Base-by-base conservation (phyloP, 1,140 invertebrate genomes). In the Drosophila kepulauana region DNA sequence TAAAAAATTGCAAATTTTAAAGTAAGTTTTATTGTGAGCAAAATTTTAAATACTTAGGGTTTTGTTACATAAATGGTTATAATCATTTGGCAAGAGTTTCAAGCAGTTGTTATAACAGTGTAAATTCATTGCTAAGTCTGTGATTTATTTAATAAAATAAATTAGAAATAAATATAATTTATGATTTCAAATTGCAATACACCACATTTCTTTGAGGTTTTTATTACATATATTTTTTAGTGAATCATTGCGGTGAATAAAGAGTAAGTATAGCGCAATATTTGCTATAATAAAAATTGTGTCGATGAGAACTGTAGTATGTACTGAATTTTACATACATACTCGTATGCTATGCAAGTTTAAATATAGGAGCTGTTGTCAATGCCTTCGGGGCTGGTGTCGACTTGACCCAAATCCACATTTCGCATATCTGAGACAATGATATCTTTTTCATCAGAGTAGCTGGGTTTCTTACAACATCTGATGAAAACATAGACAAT, bases 361-460 rank as follows among this genome's bases (percentile, higher is more conserved):
- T 69, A 41, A 35, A 58, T 28, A 41, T 54, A 54, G 35, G 25
- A n/a, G 13, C 10, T 10, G 30, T 72, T 72, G 0, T 51, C 7
- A 10, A 73, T 61, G n/a, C 70, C 64, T 3, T 46, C 64, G 25
- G 54, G 5, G 0, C 2, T n/a, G 2, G 54, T 67, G 8, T 45
- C 16, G 30, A 6, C 38, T 8, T 0, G 0, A 1, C n/a, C 1
- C 0, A 58, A 20, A 33, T 38, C 11, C 5, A 52, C 33, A 15
- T n/a, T 8, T 2, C 15, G 28, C 28, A 57, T 7, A 57, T 48
- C 41, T 0, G 43, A 0, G 7, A 1, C 30, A 13, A 2, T 6
- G 0, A 1, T 2, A 33, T 67, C 41, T 13, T 4, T 41, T 0
- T 62, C 30, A 1, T 10, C 1, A 0, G 1, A 1, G 10, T 41